Percentiles rank a stretch among this genome's conserved stretches.
Conservation (phyloP, 2,888 invertebrate species). For the Macaria liturata region DNA sequence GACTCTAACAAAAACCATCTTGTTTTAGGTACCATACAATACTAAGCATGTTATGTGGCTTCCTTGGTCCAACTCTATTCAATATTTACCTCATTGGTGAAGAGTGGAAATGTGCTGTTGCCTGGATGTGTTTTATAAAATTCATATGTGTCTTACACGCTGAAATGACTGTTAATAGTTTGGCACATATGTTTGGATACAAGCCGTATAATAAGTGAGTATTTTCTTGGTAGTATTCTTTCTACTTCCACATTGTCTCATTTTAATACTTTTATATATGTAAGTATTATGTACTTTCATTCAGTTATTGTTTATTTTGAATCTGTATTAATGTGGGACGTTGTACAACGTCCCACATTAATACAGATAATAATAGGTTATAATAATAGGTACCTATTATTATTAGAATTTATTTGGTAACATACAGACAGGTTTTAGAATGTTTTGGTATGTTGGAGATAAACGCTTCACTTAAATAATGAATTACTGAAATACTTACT, state of each 20-base stretch:
- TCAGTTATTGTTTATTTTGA: background rate
- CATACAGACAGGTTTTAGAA: too few species aligned
- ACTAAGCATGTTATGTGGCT: background rate
- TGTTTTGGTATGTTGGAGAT: too few species aligned
- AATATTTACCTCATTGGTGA: background rate
- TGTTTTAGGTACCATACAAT: too few species aligned
- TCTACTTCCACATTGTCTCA: background rate
- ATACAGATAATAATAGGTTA: too few species aligned
- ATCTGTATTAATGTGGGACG: background rate
- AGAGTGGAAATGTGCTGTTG: background rate
- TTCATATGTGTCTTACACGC: background rate
- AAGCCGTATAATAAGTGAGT: conserved; percentile 1
- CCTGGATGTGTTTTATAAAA: background rate
- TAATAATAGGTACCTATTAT: too few species aligned
- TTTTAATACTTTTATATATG: background rate
- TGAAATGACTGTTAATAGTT: background rate
- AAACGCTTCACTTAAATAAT: too few species aligned
- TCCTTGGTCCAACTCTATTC: background rate
- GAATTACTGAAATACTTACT: too few species aligned
- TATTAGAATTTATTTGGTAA: background rate
- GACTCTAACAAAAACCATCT: too few species aligned
- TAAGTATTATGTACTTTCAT: background rate
- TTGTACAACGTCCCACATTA: too few species aligned
- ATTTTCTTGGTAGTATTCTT: background rate
- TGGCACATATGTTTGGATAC: background rate